Base-by-base conservation (phyloP, 1,140 invertebrate species). In the Polyergus mexicanus region DNA sequence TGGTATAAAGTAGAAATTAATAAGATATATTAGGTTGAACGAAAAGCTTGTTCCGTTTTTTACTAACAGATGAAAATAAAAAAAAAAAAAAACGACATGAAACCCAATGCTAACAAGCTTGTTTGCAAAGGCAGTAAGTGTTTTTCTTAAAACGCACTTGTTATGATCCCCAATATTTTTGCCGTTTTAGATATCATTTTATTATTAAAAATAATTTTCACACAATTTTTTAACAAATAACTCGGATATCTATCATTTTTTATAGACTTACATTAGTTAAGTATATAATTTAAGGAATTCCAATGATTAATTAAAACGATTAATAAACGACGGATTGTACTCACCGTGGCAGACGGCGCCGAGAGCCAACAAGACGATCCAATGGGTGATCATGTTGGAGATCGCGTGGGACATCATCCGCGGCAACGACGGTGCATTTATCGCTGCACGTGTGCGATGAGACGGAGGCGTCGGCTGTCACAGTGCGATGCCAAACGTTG, bases 371-470 rank as follows among this genome's bases (percentile, higher is more conserved):
- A 89, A 41, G 28, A 74, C 25, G 35, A 90, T 51, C 86, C 87
- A 77, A 58, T 47, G 41, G n/a, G 71, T 91, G 88, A 78, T 91
- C 90, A 91, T 91, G 84, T 91, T 91, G 87, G 63, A 84, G 83
- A 91, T 86, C 72, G 41, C 68, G 77, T 47, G 66, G 25, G 62
- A 41, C 54, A 84, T 90, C 89, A 88, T 90, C 80, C 74, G 63
- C 69, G 77, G 8, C n/a, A 77, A 44, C 54, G 60, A 56, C 32
- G 63, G 74, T 25, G 80, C 89, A 91, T 91, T 91, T 91, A 90
- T 91, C 69, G 85, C 74, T 56, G 78, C 60, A 69, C 5, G 38
- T 32, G 25, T 6, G 41, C 75, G 60, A 86, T 51, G 69, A 32
- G 63, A 85, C 68, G 54, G 51, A 81, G 44, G 44, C 44, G 44